These are phyloP conservation scores for Anastrepha ludens DNA, from an alignment of 1,140 invertebrate species.

Conservation along the genomic window DNA sequence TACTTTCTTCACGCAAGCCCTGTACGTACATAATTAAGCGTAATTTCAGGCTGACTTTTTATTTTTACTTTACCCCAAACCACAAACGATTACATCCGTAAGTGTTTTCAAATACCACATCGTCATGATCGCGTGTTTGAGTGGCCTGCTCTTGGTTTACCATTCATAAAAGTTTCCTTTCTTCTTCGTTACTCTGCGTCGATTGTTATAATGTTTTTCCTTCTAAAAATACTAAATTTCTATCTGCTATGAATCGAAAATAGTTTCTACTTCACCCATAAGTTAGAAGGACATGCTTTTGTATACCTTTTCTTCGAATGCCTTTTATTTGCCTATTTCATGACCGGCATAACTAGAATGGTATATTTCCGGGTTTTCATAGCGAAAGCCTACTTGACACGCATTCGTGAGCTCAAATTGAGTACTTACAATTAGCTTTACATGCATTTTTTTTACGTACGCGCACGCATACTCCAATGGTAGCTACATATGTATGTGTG, in stretches of 20 bases:
- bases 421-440: neutral
- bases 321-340: neutral
- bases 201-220: too few species aligned
- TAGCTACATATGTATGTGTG: neutral
- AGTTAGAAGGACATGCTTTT: too few species aligned
- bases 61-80: neutral
- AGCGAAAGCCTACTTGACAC: constrained; percentile 3
- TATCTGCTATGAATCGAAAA: neutral
- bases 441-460: neutral
- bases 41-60: neutral
- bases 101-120: neutral
- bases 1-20: neutral
- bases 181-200: too few species aligned
- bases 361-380: neutral
- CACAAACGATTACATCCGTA: constrained; percentile 14
- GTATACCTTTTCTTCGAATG: neutral
- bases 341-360: neutral
- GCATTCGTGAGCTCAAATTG: constrained; percentile 18
- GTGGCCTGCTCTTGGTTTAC: neutral
- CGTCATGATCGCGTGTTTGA: neutral
- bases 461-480: neutral
- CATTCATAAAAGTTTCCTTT: too few species aligned
- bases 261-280: neutral
- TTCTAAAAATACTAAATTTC: too few species aligned
- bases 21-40: constrained; percentile 24